phyloP scores from a whole-genome alignment of 53 echinoderm and acorn worm genomes.

The Temnopleurus reevesii region DNA sequence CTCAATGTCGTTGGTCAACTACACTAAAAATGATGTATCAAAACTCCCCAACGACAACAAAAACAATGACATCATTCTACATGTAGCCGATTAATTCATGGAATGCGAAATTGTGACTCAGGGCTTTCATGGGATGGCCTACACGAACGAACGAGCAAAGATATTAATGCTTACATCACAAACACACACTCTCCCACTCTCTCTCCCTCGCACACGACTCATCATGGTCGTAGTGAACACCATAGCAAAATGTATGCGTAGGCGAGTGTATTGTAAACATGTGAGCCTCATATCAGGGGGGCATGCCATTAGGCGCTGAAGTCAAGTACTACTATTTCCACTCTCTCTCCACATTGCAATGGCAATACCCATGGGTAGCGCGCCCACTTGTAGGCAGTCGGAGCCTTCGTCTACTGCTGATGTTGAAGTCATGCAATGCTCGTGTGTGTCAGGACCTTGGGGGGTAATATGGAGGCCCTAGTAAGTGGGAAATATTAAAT shows the following conservation, averaged over 20 bases:
- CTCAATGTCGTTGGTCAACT: too few relatives aligned
- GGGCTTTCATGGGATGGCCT: too few relatives aligned
- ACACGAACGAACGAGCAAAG: too few relatives aligned
- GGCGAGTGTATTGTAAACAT: not conserved
- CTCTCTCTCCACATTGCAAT: not conserved
- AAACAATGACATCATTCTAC: not conserved
- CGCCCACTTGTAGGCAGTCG: not conserved
- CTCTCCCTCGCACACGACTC: not conserved
- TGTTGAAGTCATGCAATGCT: conserved; percentile 4
- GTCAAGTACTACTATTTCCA: conserved; percentile 26
- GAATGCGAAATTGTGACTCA: not conserved
- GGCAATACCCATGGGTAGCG: not conserved
- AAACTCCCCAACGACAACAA: too few relatives aligned
- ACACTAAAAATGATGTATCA: too few relatives aligned
- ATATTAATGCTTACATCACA: not conserved
- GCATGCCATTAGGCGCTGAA: conserved; percentile 21
- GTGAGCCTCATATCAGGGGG: not conserved
- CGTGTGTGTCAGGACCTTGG: not conserved
- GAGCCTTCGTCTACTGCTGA: conserved; percentile 33
- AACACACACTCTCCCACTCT: not conserved
- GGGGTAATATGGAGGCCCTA: not conserved
- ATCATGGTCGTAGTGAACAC: not conserved
- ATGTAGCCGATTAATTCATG: not conserved
- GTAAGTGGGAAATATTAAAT: not conserved
- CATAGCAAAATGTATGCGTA: not conserved